phyloP scores from a whole-genome alignment of 1,140 invertebrate species.

The Archivesica marissinica region DNA sequence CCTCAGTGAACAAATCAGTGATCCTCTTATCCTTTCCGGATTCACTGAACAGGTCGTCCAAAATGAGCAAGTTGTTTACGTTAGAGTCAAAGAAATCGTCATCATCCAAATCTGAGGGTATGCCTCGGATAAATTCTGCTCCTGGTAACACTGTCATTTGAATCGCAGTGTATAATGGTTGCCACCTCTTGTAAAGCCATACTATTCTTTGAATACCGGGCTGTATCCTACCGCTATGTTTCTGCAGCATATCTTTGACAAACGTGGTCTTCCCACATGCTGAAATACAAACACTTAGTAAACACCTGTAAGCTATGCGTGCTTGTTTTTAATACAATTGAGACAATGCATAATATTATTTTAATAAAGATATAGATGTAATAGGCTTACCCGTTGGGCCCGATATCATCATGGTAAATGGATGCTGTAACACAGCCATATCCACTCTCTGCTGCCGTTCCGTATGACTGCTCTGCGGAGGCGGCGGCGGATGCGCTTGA shows the following conservation, averaged over 20 bases:
- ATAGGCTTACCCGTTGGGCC: not conserved
- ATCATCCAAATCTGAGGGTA: conserved; percentile 30
- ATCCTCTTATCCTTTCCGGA: conserved; percentile 14
- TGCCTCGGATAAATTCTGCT: conserved; percentile 41
- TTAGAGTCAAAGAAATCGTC: conserved; percentile 11
- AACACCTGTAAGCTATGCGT: not conserved
- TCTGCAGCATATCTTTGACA: not conserved
- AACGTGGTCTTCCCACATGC: conserved; percentile 36
- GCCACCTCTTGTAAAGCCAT: conserved; percentile 46
- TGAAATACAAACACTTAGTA: not conserved
- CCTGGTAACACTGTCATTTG: not conserved
- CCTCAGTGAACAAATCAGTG: not conserved
- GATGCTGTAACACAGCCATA: conserved; percentile 4
- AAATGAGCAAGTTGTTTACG: conserved; percentile 28
- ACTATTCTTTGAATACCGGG: conserved; percentile 16
- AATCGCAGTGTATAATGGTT: conserved; percentile 31
- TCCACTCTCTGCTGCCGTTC: not conserved
- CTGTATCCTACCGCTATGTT: not conserved
- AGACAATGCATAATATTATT: not conserved
- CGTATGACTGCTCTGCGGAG: too few relatives aligned
- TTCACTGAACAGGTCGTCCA: conserved; percentile 19
- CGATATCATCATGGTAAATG: conserved; percentile 35
- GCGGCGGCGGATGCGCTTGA: too few relatives aligned
- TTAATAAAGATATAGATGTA: not conserved
- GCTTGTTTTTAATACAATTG: not conserved